Evolutionary conservation across 1,140 invertebrate species (phyloP).

Genomic region (Drosophila kikkawai): DNA sequence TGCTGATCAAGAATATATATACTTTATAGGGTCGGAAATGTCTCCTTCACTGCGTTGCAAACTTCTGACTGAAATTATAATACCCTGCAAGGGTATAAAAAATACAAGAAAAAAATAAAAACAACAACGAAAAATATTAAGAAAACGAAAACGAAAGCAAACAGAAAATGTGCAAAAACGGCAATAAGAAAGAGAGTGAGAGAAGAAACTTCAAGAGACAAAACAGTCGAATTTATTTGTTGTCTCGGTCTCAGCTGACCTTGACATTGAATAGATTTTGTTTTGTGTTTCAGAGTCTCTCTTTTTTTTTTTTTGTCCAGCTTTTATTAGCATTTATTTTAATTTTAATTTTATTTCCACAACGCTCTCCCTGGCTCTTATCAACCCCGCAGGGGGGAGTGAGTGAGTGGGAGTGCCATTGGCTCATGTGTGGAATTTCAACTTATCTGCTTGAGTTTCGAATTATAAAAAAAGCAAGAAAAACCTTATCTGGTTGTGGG

Average conservation of each 20-base stretch:
- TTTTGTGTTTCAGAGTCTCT: conserved; percentile 27
- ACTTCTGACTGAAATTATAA: too few relatives aligned
- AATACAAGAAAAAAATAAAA: conserved; percentile 48
- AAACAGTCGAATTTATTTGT: conserved; percentile 47
- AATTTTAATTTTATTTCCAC: conserved; percentile 36
- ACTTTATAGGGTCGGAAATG: too few relatives aligned
- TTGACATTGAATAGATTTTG: conserved; percentile 80
- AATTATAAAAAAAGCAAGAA: conserved; percentile 1
- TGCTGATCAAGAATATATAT: too few relatives aligned
- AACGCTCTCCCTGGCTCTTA: conserved; percentile 16
- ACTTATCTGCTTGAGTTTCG: conserved; percentile 25
- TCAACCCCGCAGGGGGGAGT: conserved; percentile 9
- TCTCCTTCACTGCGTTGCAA: too few relatives aligned
- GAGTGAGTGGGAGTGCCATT: background rate
- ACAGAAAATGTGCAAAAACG: conserved; percentile 49
- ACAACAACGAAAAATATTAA: conserved; percentile 13
- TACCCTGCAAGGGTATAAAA: too few relatives aligned
- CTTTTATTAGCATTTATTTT: conserved; percentile 55
- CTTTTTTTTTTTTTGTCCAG: conserved; percentile 1
- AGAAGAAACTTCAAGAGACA: conserved; percentile 38
- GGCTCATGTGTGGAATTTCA: conserved; percentile 38
- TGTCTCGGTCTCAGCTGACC: conserved; percentile 50
- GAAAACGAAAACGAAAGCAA: conserved; percentile 43
- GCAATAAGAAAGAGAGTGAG: conserved; percentile 30
- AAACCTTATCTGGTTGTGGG: conserved; percentile 23